Percentiles rank a stretch among this genome's conserved stretches.
These are phyloP conservation scores for Creontiades dilutus DNA, from an alignment of 2,888 invertebrate species.

Conservation along the genomic window DNA sequence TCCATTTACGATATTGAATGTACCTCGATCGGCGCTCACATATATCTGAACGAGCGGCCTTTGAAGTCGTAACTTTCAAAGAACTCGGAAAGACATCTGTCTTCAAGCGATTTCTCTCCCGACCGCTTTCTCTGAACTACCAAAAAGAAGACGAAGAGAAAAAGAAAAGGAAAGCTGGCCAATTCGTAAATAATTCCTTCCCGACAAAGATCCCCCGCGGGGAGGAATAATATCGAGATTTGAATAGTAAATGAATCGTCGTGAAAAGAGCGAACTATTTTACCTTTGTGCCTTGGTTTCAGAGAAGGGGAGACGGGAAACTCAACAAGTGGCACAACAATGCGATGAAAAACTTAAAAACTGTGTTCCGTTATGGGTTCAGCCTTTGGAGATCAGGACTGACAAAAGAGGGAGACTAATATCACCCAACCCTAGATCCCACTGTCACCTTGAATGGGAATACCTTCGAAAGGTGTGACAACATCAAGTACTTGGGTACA, in stretches of 20 bases:
- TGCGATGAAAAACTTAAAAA: too few relatives aligned
- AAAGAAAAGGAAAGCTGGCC: background rate
- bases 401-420: too few relatives aligned
- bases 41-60: background rate
- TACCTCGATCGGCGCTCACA: too few relatives aligned
- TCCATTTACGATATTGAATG: too few relatives aligned
- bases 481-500: too few relatives aligned
- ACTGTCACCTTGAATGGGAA: too few relatives aligned
- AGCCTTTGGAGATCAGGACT: too few relatives aligned
- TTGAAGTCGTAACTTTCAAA: slow-evolving; percentile 13
- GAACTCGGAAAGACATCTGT: background rate
- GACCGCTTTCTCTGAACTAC: background rate
- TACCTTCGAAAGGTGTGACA: too few relatives aligned
- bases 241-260: slow-evolving; percentile 48
- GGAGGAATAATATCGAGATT: slow-evolving; percentile 34
- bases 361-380: too few relatives aligned
- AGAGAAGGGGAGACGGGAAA: background rate
- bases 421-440: too few relatives aligned
- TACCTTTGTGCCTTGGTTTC: background rate
- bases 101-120: background rate
- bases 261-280: background rate
- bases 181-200: slow-evolving; percentile 41
- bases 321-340: background rate
- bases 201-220: background rate
- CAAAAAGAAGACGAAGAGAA: background rate